Evolutionary conservation across 2,888 invertebrate species (phyloP).

Genomic region (Tinea pellionella): DNA sequence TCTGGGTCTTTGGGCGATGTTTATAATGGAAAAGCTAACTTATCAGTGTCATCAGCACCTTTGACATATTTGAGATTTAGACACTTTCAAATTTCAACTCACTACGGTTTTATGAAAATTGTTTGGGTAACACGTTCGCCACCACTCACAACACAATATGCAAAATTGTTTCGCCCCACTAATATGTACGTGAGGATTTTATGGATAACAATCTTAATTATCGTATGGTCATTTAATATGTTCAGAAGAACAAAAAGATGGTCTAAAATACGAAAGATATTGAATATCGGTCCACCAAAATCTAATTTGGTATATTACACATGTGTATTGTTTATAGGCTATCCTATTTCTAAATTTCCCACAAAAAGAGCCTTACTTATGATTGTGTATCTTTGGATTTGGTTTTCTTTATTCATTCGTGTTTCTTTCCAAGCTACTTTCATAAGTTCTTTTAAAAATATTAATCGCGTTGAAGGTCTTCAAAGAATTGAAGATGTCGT

Average conservation of each 20-base stretch:
- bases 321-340: background rate
- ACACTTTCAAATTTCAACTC: slow-evolving; percentile 41
- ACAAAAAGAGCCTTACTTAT: background rate
- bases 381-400: background rate
- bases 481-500: background rate
- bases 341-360: background rate
- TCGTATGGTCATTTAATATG: background rate
- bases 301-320: background rate
- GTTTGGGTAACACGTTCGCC: slow-evolving; percentile 11
- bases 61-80: slow-evolving; percentile 30
- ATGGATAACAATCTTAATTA: background rate
- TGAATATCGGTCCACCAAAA: background rate
- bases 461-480: background rate
- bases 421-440: background rate
- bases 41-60: slow-evolving; percentile 34
- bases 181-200: background rate
- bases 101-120: background rate
- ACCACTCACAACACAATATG: background rate
- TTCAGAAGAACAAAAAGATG: background rate
- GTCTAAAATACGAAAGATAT: background rate
- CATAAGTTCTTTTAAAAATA: background rate
- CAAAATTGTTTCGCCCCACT: background rate
- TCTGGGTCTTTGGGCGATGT: slow-evolving; percentile 44
- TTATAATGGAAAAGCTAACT: slow-evolving; percentile 28
- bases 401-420: background rate